phyloP scores from a whole-genome alignment of 2,797 vertebrate genomes.

The Pseudomugil gertrudae region DNA sequence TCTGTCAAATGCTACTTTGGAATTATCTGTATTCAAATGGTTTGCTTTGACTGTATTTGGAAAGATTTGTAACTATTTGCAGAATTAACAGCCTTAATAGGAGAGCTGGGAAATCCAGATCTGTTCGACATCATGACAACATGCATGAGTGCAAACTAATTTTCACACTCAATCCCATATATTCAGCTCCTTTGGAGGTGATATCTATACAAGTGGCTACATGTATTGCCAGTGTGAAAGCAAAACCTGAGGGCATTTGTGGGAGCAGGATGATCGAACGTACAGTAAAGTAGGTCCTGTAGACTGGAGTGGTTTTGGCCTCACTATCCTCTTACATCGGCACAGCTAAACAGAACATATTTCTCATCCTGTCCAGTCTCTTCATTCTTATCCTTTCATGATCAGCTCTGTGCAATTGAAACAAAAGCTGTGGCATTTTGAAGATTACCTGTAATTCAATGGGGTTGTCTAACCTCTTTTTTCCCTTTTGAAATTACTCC shows the following conservation, averaged over 20 bases:
- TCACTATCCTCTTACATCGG: conserved; percentile 54
- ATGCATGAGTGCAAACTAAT: conserved; percentile 61
- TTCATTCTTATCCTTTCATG: conserved; percentile 32
- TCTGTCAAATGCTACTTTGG: conserved; percentile 5
- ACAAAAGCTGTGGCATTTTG: conserved; percentile 59
- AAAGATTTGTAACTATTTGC: neutral
- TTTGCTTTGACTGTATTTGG: conserved; percentile 15
- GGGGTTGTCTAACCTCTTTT: conserved; percentile 8
- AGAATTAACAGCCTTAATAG: conserved; percentile 9
- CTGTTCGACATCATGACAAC: conserved; percentile 33
- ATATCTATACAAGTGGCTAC: conserved; percentile 56
- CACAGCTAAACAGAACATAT: conserved; percentile 56
- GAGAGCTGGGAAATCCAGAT: conserved; percentile 5
- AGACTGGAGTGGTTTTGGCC: conserved; percentile 43
- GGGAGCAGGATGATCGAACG: conserved; percentile 54
- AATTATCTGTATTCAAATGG: conserved; percentile 13
- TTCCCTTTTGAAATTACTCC: conserved; percentile 35
- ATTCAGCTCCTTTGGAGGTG: conserved; percentile 37
- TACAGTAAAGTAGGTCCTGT: conserved; percentile 45
- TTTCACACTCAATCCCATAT: conserved; percentile 66
- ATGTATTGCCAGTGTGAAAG: conserved; percentile 64
- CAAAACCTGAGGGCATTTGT: conserved; percentile 39
- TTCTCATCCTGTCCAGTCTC: conserved; percentile 29
- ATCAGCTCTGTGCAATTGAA: conserved; percentile 43
- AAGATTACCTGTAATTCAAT: conserved; percentile 58